phyloP scores from a whole-genome alignment of 2,888 invertebrate genomes.

The Pachydiplax longipennis region DNA sequence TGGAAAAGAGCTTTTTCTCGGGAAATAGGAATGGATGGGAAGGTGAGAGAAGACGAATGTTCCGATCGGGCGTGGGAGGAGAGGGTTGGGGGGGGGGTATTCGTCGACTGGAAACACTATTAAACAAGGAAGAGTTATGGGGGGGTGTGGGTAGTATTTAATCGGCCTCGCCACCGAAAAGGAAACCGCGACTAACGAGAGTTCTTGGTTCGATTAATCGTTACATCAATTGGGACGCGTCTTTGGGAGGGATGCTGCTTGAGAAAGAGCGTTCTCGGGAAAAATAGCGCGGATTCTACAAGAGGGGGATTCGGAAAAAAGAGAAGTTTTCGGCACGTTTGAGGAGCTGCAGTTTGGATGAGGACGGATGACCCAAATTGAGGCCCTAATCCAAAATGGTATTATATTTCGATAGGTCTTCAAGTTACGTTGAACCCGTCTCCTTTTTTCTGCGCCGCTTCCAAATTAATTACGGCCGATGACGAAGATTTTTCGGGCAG shows the following conservation, averaged over 20 bases:
- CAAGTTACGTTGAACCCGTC: no score
- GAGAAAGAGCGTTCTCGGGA: background rate
- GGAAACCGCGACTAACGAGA: conserved; percentile 9
- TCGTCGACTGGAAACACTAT: conserved; percentile 15
- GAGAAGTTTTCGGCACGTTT: background rate
- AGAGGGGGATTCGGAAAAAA: background rate
- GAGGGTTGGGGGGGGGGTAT: background rate
- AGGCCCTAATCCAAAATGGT: no score
- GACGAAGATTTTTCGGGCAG: no score
- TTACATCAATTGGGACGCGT: background rate
- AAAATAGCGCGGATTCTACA: background rate
- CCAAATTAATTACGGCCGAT: no score
- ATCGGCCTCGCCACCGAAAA: background rate
- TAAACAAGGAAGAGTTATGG: conserved; percentile 7
- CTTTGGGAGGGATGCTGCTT: background rate
- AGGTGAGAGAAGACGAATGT: conserved; percentile 26
- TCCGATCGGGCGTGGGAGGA: background rate
- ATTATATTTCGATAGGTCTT: no score
- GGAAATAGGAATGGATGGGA: background rate
- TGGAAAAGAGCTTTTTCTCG: background rate
- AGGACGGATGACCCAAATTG: no score
- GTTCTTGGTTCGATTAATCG: background rate
- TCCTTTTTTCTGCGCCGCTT: no score
- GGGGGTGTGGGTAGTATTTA: background rate
- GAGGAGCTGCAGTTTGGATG: background rate